Conservation (phyloP, 2,888 invertebrate genomes). For the Liodrosophila aerea region DNA sequence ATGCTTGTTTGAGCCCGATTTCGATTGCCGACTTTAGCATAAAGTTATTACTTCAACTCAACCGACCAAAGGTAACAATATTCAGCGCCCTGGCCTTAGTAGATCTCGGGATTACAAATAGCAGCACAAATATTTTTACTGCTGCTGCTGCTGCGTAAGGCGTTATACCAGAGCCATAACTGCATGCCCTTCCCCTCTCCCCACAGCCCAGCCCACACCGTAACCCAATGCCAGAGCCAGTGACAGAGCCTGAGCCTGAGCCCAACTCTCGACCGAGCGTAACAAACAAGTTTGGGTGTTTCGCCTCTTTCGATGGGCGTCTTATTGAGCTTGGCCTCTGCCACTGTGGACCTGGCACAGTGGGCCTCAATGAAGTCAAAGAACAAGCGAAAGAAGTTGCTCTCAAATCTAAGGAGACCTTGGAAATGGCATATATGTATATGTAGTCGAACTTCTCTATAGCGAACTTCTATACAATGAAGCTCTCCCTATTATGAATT, state of each 20-base stretch:
- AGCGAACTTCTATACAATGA: no score
- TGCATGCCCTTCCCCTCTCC: neutral
- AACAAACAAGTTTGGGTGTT: slow-evolving; percentile 52
- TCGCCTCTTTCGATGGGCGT: slow-evolving; percentile 42
- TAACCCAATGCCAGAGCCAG: neutral
- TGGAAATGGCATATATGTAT: no score
- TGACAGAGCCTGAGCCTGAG: neutral
- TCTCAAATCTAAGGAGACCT: no score
- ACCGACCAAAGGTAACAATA: slow-evolving; percentile 51
- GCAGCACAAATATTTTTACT: slow-evolving; percentile 53
- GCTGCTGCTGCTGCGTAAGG: slow-evolving; percentile 37
- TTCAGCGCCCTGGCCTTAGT: slow-evolving; percentile 24
- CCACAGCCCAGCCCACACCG: neutral
- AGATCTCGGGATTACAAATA: slow-evolving; percentile 53
- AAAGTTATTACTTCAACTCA: slow-evolving; percentile 56
- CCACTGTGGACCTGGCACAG: slow-evolving; percentile 26
- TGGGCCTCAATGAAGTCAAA: no score
- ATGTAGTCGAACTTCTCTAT: no score
- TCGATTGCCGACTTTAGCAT: slow-evolving; percentile 53
- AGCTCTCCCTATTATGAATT: no score
- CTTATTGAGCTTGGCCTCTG: slow-evolving; percentile 33
- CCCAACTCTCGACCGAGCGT: slow-evolving; percentile 26
- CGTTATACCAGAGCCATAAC: slow-evolving; percentile 16
- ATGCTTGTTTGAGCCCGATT: slow-evolving; percentile 65
- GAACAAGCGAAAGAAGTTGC: no score